Evolutionary conservation across 2,888 invertebrate species (phyloP).

Genomic region (Eilema griseolum): DNA sequence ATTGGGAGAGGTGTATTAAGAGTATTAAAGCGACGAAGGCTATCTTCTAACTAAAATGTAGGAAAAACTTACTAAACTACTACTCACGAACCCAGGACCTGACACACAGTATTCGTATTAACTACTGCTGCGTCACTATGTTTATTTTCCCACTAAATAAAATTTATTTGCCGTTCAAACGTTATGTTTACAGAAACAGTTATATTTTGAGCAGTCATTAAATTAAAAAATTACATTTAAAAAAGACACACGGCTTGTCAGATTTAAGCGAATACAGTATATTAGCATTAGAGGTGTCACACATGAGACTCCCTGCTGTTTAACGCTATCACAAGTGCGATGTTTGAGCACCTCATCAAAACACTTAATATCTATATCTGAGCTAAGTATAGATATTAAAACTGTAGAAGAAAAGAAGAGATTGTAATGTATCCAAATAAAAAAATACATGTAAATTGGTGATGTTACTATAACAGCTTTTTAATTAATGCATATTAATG

Average conservation of each 20-base stretch:
- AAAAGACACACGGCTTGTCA: neutral
- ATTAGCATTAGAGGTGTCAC: neutral
- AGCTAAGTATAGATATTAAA: neutral
- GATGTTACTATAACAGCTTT: neutral
- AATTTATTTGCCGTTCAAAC: neutral
- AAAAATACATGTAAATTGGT: neutral
- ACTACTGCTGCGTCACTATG: too few relatives aligned
- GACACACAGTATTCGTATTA: too few relatives aligned
- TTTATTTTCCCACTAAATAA: neutral
- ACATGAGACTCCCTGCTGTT: neutral
- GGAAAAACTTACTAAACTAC: too few relatives aligned
- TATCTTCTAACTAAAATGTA: neutral
- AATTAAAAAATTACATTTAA: neutral
- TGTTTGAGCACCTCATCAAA: constrained; percentile 1
- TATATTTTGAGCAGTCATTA: neutral
- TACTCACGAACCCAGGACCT: too few relatives aligned
- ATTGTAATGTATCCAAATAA: neutral
- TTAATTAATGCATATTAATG: too few relatives aligned
- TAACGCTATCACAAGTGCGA: neutral
- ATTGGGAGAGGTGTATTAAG: too few relatives aligned
- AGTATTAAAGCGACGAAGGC: too few relatives aligned
- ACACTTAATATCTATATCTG: neutral
- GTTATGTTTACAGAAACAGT: neutral
- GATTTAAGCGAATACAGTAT: neutral
- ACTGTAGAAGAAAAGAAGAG: neutral